A percentile compares a stretch with the other conserved stretches of the same genome.
Evolutionary conservation across 2,113 vertebrate species (phyloP).

Genomic region (Heterotis niloticus): DNA sequence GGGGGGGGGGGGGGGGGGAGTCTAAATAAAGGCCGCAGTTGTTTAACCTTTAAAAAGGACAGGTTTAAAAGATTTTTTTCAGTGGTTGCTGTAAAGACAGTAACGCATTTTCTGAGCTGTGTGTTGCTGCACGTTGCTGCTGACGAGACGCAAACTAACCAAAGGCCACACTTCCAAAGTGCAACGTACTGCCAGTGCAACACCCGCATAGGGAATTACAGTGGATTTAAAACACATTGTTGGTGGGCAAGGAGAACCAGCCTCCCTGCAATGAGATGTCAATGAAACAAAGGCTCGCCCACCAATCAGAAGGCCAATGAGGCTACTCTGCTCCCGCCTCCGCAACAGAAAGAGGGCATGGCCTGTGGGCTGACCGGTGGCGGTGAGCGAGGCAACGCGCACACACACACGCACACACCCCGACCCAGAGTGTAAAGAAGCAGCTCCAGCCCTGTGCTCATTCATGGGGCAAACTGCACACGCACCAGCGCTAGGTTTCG

Average conservation of each 20-base stretch:
- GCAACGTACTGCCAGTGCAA: constrained; percentile 40
- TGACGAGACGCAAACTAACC: not conserved
- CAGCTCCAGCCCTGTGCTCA: too few relatives aligned
- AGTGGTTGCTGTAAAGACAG: too few relatives aligned
- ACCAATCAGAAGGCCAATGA: constrained; percentile 17
- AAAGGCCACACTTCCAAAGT: not conserved
- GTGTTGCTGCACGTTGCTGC: not conserved
- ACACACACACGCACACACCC: not conserved
- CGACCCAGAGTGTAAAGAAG: not conserved
- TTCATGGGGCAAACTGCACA: too few relatives aligned
- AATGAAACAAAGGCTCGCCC: not conserved
- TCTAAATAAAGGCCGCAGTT: not conserved
- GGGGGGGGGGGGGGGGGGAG: too few relatives aligned
- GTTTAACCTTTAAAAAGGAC: not conserved
- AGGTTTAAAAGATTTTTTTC: too few relatives aligned
- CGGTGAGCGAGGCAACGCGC: not conserved
- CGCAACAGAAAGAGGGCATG: not conserved
- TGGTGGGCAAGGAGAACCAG: constrained; percentile 42
- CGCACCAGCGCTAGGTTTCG: constrained; percentile 64
- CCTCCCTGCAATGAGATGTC: constrained; percentile 3
- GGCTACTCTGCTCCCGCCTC: not conserved
- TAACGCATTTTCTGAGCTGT: too few relatives aligned
- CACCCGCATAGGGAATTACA: constrained; percentile 56
- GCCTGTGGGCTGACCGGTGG: not conserved
- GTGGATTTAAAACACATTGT: constrained; percentile 33